Evolutionary conservation across 2,113 vertebrate species (phyloP).

Genomic region (Plectropomus leopardus): DNA sequence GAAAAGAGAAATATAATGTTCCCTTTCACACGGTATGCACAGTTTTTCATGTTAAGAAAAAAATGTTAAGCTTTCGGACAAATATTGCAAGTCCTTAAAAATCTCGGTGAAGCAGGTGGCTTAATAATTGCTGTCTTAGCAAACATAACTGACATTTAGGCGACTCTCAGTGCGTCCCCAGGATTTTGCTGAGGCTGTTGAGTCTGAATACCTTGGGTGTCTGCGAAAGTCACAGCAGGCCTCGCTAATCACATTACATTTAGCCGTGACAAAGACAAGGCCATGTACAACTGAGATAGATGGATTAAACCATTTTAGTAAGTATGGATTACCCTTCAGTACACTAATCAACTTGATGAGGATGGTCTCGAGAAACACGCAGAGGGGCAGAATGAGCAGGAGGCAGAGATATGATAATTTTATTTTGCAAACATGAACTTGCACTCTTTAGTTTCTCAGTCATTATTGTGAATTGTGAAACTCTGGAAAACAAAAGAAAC

Average conservation of each 20-base stretch:
- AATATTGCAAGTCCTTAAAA: conserved; percentile 1
- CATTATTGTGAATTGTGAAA: background rate
- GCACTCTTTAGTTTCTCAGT: background rate
- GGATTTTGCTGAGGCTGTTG: conserved; percentile 33
- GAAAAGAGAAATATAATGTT: background rate
- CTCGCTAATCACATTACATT: conserved; percentile 60
- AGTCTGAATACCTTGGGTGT: conserved; percentile 34
- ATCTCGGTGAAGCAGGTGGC: conserved; percentile 30
- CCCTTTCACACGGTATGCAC: background rate
- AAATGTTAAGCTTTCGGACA: background rate
- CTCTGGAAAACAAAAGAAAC: background rate
- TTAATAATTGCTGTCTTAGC: conserved; percentile 38
- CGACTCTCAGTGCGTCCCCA: conserved; percentile 15
- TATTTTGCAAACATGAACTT: background rate
- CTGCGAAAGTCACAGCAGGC: conserved; percentile 27
- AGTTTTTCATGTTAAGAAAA: background rate
- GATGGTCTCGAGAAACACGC: background rate
- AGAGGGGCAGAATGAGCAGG: background rate
- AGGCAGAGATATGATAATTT: conserved; percentile 5
- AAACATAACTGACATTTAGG: conserved; percentile 59
- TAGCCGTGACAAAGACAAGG: conserved; percentile 64
- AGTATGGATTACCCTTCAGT: conserved; percentile 62
- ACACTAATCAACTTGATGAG: conserved; percentile 37
- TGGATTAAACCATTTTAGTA: conserved; percentile 55
- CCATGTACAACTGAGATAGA: conserved; percentile 49